Base-by-base conservation (phyloP, 1,140 invertebrate species). In the Capitella teleta region DNA sequence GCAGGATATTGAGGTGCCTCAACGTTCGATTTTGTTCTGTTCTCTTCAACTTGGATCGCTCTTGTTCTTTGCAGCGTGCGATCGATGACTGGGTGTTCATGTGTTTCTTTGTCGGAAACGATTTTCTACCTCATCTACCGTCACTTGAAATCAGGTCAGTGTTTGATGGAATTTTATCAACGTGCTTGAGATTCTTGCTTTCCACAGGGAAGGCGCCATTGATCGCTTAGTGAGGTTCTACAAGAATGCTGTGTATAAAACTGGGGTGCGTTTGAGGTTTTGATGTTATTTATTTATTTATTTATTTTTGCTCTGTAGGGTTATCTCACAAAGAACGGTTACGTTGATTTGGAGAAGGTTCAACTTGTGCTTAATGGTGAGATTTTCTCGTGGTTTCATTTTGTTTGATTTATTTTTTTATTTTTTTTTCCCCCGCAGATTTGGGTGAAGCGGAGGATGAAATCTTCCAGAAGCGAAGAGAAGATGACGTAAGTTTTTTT, bases 81-180 rank as follows among this genome's bases (percentile, higher is more conserved):
- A 54, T 76, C 41, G 96, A 99, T 72, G 96, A 99, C 74, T 99
- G 95, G 94, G 94, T 98, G 0, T 98, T 99, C 68, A 97, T 99
- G 91, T 98, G 96, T 73, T 99, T 99, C 75, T 99, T 99, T 76
- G 96, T 99, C 49, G 96, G 96, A 36, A 99, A 99, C 74, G 96
- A 99, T 76, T 99, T 99, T 70, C 71, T 99, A 57, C 96, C 96
- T 14, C 96, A 99, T 78, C 76, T 99, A 49, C 96, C 96, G 14
- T 97, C 92, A 21, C 73, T 99, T 52, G 95, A 99, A 78, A 99
- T 99, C 61, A 78, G 69, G 67, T 70, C 50, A 26, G 53, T 40
- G 16, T 12, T 18, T 60, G 18, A 41, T 8, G 38, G 18, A 10
- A 21, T 21, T 5, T 25, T 44, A 44, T 25, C 16, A 18, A 44